Evolutionary conservation across 2,113 vertebrate species (phyloP).

Genomic region (Empidonax alnorum): DNA sequence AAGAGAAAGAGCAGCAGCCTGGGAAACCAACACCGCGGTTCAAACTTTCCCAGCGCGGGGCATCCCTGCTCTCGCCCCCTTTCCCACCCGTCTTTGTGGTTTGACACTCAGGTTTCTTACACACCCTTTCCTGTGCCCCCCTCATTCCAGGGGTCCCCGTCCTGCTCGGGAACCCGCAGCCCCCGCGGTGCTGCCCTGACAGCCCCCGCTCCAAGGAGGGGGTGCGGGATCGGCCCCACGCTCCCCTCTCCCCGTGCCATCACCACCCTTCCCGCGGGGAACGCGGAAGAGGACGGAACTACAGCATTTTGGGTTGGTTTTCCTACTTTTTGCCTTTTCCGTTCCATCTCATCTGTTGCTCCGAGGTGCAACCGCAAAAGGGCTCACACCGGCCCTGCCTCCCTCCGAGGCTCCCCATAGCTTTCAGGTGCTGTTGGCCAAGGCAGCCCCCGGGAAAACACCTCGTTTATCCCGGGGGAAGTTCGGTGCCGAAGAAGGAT

Average conservation of each 20-base stretch:
- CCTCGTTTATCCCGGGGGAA: background rate
- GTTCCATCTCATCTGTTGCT: background rate
- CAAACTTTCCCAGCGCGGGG: background rate
- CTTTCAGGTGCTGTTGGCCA: background rate
- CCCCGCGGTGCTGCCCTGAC: background rate
- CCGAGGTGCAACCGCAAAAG: background rate
- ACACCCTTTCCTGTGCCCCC: background rate
- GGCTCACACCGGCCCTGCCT: background rate
- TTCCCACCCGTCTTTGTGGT: background rate
- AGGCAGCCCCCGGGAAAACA: background rate
- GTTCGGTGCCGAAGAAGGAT: background rate
- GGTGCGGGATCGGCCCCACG: background rate
- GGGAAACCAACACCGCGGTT: background rate
- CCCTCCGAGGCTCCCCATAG: background rate
- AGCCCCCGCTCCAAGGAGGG: background rate
- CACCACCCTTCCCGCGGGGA: background rate
- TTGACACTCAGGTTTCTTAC: background rate
- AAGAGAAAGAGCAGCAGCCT: background rate
- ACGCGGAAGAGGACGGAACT: background rate
- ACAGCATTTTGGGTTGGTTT: background rate
- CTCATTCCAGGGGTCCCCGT: fast-evolving
- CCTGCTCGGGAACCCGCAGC: background rate
- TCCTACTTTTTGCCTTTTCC: background rate
- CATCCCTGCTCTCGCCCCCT: background rate
- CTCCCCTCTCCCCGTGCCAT: background rate